Conservation (phyloP, 1,140 invertebrate genomes). For the Lepidurus packardi region DNA sequence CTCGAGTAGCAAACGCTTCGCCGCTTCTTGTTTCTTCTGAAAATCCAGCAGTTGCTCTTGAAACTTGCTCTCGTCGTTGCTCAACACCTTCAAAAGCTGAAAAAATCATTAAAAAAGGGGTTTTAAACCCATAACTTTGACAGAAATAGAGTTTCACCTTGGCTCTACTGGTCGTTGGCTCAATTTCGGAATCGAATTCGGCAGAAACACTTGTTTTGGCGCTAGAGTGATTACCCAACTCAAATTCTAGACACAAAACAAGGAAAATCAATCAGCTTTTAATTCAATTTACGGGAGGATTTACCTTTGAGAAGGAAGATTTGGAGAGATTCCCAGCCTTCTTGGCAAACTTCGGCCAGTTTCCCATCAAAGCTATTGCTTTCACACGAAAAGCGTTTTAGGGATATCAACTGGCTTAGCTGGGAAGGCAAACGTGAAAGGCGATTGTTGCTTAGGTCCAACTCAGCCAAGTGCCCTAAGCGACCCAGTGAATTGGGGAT, state of each 20-base stretch:
- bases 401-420: neutral
- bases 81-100: slow-evolving; percentile 26
- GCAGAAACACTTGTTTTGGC: neutral
- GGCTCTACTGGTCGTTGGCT: too few relatives aligned
- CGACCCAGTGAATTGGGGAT: neutral
- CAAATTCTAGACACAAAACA: neutral
- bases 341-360: slow-evolving; percentile 9
- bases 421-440: neutral
- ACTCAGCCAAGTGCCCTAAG: neutral
- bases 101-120: neutral
- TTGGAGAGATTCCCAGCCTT: neutral
- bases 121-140: neutral
- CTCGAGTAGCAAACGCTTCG: slow-evolving; percentile 9
- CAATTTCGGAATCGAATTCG: too few relatives aligned
- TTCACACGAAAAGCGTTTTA: slow-evolving; percentile 11
- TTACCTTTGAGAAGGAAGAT: neutral
- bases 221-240: neutral
- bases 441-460: neutral
- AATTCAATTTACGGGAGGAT: neutral
- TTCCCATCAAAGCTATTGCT: neutral
- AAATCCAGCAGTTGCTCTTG: slow-evolving; percentile 24
- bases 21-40: slow-evolving; percentile 29
- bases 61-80: slow-evolving; percentile 25
- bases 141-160: neutral
- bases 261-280: neutral